phyloP scores from a whole-genome alignment of 1,140 invertebrate genomes.

The Centruroides sculpturatus region DNA sequence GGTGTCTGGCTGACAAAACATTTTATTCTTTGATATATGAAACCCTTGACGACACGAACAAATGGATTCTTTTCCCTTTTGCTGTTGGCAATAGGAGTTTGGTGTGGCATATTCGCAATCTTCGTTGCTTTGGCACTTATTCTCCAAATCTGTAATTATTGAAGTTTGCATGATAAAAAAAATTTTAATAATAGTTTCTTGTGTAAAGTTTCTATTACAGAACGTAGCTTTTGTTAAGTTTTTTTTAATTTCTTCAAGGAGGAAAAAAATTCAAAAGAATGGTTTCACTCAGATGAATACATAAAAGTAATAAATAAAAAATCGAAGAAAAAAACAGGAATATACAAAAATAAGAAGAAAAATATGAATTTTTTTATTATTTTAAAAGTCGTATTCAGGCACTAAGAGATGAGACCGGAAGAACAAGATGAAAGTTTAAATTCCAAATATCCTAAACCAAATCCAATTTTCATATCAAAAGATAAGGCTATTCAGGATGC shows the following conservation, averaged over 20 bases:
- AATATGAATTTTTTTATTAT: too few species aligned
- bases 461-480: too few species aligned
- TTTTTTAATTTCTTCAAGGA: too few species aligned
- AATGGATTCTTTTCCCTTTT: conserved; percentile 7
- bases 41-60: conserved; percentile 23
- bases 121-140: conserved; percentile 5
- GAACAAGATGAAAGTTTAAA: too few species aligned
- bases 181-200: not conserved
- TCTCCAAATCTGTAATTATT: conserved; percentile 14
- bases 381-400: too few species aligned
- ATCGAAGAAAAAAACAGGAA: not conserved
- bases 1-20: conserved; percentile 6
- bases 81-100: conserved; percentile 17
- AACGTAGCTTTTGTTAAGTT: not conserved
- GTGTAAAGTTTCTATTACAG: not conserved
- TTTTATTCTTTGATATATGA: conserved; percentile 17
- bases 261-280: too few species aligned
- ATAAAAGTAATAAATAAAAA: not conserved
- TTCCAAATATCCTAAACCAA: too few species aligned
- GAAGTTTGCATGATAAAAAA: not conserved
- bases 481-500: too few species aligned
- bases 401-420: too few species aligned
- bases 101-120: conserved; percentile 17
- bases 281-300: not conserved
- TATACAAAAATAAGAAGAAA: too few species aligned